Evolutionary conservation across 2,797 vertebrate genomes (phyloP), one percentile per base, ranked within the genome.

Genomic region (Dromococcyx pavoninus): DNA sequence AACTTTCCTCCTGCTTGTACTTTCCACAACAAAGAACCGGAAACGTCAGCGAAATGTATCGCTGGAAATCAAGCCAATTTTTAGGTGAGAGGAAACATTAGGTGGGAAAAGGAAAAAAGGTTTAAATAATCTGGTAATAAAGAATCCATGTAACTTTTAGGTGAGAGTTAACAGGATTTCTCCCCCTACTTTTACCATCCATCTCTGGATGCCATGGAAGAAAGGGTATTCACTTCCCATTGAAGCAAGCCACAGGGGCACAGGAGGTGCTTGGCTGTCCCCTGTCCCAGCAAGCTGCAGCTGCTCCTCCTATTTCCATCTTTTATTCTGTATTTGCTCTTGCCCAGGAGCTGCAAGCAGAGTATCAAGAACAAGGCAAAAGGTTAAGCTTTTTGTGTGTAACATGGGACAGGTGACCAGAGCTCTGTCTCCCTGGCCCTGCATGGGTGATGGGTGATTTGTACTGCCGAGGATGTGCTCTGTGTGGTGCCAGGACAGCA

Each of bases 1-100:
- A 87, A 71, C 87, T 27, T 82, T 87, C 81, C 75, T 83, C 46
- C 54, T 1, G 3, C 78, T 85, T 93, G 13, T 4, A 16, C 72
- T 92, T 87, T 87, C 77, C 78, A 77, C 81, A 92, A 88, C 50
- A 92, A 88, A 95, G 84, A 72, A 50, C 75, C 77, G 65, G 41
- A 91, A 91, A 57, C 14, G 33, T 65, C 57, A 75, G 76, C 54
- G 69, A 75, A 94, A 86, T 57, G 48, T 74, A 91, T 91, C 1
- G 3, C 41, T 80, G 75, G 75, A 94, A 95, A 50, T 50, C 71
- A 90, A 83, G 60, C 46, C 27, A 77, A 54, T 43, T 73, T 92
- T 67, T 46, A 71, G 58, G 48, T 5, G 23, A 73, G 23, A 19
- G 39, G 53, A 94, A 88, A 88, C 13, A 57, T 83, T 21, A 53